Evolutionary conservation across 2,113 vertebrate species (phyloP), one percentile per base, ranked within the genome.

Genomic region (Thalassarche chlororhynchos): DNA sequence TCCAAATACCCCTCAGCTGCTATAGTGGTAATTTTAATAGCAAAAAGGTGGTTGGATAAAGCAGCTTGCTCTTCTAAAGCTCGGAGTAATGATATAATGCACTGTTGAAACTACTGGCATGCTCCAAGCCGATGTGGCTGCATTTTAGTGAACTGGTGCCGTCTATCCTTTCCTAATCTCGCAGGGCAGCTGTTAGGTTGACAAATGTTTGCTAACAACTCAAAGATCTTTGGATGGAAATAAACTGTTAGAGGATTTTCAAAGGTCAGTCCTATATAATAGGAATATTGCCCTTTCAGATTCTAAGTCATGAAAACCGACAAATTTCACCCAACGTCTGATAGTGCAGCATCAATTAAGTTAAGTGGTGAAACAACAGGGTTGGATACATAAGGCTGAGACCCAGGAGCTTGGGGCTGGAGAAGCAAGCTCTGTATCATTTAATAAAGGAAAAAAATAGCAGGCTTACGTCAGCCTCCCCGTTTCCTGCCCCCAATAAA

Each of bases 401-500:
- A 32, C 7, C 21, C 64, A 32, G 55, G 24, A 72, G 28, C 6
- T 15, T 2, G 4, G 17, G 23, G 57, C 55, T 62, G 47, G 19
- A 86, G 61, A 69, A 58, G 24, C 49, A 42, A 49, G 46, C 12
- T 44, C n/a, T 55, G 5, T 7, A 29, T 15, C 38, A 14, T 3
- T 23, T 23, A 11, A 69, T 3, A 24, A 8, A 60, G 47, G 12
- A 51, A 49, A 54, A 51, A 75, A 24, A 17, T 0, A 38, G 26
- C 17, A 74, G 81, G 23, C 6, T 20, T 26, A 5, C 3, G 6
- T n/a, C 65, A 69, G 51, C 40, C 47, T 52, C 6, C 44, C 26
- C 4, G 2, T n/a, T 12, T 10, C 29, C 15, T 6, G 1, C 19
- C 46, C 21, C 51, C 0, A 3, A 12, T 21, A 14, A 34, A 28